phyloP scores from a whole-genome alignment of 2,797 vertebrate genomes.

The Lepus oiostolus region DNA sequence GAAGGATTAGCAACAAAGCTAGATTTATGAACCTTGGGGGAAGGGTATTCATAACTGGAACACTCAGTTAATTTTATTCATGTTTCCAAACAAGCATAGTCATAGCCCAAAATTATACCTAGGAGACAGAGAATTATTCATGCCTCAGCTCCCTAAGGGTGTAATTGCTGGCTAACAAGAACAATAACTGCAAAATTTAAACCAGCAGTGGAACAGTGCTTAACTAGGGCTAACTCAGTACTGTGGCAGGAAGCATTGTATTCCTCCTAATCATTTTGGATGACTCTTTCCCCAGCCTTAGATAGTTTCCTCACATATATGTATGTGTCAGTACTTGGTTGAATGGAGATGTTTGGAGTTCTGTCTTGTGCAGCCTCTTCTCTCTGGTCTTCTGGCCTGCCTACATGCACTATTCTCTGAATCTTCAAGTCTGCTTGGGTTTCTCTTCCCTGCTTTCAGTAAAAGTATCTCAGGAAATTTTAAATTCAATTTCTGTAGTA shows the following conservation, averaged over 20 bases:
- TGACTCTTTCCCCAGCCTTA: background rate
- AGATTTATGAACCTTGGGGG: conserved; percentile 72
- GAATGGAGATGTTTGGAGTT: background rate
- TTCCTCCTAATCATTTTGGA: background rate
- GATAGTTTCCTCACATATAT: background rate
- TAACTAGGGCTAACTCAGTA: background rate
- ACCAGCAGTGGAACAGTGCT: background rate
- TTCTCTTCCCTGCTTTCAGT: background rate
- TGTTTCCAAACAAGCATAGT: conserved; percentile 60
- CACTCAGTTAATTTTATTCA: conserved; percentile 69
- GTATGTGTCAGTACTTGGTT: background rate
- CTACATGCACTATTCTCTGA: background rate
- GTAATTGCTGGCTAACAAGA: background rate
- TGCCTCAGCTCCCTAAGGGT: background rate
- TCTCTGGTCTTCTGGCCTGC: background rate
- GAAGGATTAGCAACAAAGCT: conserved; percentile 72
- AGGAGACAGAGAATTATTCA: conserved; percentile 23
- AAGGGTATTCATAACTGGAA: conserved; percentile 71
- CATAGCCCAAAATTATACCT: background rate
- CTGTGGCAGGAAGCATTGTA: background rate
- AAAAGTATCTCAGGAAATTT: background rate
- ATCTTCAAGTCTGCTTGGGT: background rate
- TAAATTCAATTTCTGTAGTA: background rate
- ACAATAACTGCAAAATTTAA: conserved; percentile 45
- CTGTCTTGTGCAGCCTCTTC: background rate